phyloP scores from a whole-genome alignment of 2,888 invertebrate genomes.

The Hirtodrosophila trivittata region DNA sequence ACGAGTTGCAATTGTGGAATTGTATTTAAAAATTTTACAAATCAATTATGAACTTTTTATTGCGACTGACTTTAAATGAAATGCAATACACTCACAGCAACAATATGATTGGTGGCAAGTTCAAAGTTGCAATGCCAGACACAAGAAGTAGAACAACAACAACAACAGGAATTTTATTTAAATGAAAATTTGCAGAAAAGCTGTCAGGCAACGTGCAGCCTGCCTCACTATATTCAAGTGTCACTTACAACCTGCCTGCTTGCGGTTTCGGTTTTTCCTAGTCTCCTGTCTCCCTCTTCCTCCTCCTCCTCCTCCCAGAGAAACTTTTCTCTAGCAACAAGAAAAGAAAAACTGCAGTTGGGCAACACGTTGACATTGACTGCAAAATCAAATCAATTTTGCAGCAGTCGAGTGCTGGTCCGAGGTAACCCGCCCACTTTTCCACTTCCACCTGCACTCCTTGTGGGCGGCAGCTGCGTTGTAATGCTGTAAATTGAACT shows the following conservation, averaged over 20 bases:
- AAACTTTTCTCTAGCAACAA: neutral
- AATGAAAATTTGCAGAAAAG: conserved; percentile 25
- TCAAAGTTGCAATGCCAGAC: conserved; percentile 19
- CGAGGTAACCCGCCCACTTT: neutral
- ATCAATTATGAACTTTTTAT: conserved; percentile 34
- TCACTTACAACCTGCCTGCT: conserved; percentile 17
- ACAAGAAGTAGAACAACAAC: neutral
- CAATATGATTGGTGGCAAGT: conserved; percentile 11
- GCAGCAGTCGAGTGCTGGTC: conserved; percentile 4
- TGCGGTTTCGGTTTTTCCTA: conserved; percentile 12
- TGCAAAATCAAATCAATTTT: conserved; percentile 64
- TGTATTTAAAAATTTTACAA: conserved; percentile 13
- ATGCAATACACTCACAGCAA: conserved; percentile 18
- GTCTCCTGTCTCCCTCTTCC: neutral
- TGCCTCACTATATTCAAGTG: neutral
- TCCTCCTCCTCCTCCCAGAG: neutral
- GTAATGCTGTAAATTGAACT: conserved; percentile 58
- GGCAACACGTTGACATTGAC: conserved; percentile 56
- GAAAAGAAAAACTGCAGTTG: conserved; percentile 7
- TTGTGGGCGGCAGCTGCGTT: conserved; percentile 5
- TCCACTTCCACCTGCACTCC: neutral
- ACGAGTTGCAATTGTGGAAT: conserved; percentile 10
- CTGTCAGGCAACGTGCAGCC: conserved; percentile 2
- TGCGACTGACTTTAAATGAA: conserved; percentile 22
- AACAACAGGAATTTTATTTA: conserved; percentile 36